Conservation (phyloP, 2,888 invertebrate genomes). For the Nomada fucata region DNA sequence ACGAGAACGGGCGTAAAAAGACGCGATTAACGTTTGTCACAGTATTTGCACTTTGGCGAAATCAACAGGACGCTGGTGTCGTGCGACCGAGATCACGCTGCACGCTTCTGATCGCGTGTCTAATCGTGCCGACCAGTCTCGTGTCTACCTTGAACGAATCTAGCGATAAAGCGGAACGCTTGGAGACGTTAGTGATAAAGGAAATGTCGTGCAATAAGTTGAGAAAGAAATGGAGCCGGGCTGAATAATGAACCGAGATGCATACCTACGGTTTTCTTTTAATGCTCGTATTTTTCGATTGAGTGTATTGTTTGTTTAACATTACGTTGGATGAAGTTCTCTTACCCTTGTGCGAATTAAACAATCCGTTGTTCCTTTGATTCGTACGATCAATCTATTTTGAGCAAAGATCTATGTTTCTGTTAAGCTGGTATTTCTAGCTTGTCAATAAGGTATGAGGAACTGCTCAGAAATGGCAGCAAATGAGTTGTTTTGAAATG, state of each 20-base stretch:
- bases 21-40: neutral
- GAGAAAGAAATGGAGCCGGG: neutral
- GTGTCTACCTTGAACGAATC: constrained; percentile 13
- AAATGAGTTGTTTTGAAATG: too few species aligned
- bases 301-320: too few species aligned
- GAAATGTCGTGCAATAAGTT: neutral
- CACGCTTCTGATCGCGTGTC: constrained; percentile 31
- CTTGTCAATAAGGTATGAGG: too few species aligned
- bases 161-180: constrained; percentile 28
- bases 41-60: constrained; percentile 37
- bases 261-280: neutral
- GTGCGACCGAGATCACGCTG: constrained; percentile 8
- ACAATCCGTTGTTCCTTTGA: too few species aligned
- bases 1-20: neutral
- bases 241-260: neutral
- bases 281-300: too few species aligned
- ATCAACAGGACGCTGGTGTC: constrained; percentile 33
- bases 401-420: too few species aligned
- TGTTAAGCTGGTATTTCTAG: too few species aligned
- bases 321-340: too few species aligned
- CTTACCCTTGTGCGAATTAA: too few species aligned
- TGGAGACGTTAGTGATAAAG: neutral
- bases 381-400: too few species aligned
- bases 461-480: too few species aligned
- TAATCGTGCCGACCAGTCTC: constrained; percentile 64